phyloP scores from a whole-genome alignment of 1,140 invertebrate species.

The Drosophila lacertosa region DNA sequence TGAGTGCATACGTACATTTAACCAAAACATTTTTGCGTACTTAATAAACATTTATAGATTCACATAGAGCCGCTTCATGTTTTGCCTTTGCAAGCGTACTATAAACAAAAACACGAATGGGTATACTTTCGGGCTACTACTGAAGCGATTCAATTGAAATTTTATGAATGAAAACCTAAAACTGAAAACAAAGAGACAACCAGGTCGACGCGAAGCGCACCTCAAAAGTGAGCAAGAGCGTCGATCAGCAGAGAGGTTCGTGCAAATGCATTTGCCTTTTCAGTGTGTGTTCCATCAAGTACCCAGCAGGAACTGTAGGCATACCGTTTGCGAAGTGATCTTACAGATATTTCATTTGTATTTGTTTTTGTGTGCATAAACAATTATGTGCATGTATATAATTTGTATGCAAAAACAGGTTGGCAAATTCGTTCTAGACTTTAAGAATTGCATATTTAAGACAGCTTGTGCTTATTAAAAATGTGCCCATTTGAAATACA shows the following conservation, averaged over 20 bases:
- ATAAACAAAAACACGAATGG: neutral
- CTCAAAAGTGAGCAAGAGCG: slow-evolving; percentile 5
- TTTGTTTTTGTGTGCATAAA: neutral
- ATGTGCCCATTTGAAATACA: too few relatives aligned
- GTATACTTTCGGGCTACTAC: slow-evolving; percentile 8
- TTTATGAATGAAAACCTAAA: slow-evolving; percentile 42
- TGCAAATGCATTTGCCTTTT: neutral
- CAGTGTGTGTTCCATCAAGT: neutral
- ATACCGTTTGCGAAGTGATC: slow-evolving; percentile 5
- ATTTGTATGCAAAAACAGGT: neutral
- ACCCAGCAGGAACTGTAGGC: neutral
- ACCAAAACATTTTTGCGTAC: slow-evolving; percentile 9
- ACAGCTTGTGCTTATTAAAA: neutral
- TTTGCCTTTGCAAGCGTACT: neutral
- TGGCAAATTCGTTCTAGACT: neutral
- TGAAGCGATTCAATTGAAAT: slow-evolving; percentile 18
- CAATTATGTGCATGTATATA: neutral
- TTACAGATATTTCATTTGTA: too few relatives aligned
- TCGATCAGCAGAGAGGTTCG: slow-evolving; percentile 12
- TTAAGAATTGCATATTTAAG: neutral
- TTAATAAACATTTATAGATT: slow-evolving; percentile 1
- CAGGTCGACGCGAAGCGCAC: slow-evolving; percentile 14
- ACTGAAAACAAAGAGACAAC: slow-evolving; percentile 2
- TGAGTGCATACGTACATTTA: too few relatives aligned
- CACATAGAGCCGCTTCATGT: neutral